These are phyloP conservation scores for Sorex fumeus DNA, from an alignment of 2,113 vertebrate genomes.

Conservation along the genomic window DNA sequence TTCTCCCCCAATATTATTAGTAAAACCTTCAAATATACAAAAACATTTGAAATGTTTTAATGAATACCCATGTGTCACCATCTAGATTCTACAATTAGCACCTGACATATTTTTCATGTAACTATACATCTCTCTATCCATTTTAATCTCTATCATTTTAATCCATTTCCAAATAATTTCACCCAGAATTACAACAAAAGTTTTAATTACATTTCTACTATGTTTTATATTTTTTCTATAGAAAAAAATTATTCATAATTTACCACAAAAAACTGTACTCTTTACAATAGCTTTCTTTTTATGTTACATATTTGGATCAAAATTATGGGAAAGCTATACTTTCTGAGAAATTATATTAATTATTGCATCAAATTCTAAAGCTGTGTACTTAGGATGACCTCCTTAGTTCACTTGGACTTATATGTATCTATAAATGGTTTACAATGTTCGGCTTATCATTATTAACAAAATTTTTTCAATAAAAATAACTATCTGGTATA, in stretches of 20 bases:
- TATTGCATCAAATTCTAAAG: too few species aligned
- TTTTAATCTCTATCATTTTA: neutral
- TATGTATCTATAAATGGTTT: too few species aligned
- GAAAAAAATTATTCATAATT: conserved; percentile 53
- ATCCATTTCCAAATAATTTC: conserved; percentile 51
- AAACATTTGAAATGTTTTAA: conserved; percentile 41
- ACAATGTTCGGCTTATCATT: too few species aligned
- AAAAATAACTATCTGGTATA: too few species aligned
- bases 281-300: conserved; percentile 46
- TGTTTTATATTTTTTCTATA: conserved; percentile 62
- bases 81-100: conserved; percentile 35
- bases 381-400: too few species aligned
- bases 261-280: neutral
- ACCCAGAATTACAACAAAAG: neutral
- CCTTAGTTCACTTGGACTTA: too few species aligned
- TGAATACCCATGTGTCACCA: neutral
- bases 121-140: neutral
- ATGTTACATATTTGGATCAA: conserved; percentile 1
- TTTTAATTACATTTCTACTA: conserved; percentile 60
- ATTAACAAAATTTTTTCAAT: too few species aligned
- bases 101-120: neutral
- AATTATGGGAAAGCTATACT: neutral
- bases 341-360: too few species aligned
- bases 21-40: conserved; percentile 59
- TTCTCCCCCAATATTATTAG: neutral